A percentile compares a stretch with the other conserved stretches of the same genome.
Conservation (phyloP, 1,140 invertebrate species). For the Drosophila santomea region DNA sequence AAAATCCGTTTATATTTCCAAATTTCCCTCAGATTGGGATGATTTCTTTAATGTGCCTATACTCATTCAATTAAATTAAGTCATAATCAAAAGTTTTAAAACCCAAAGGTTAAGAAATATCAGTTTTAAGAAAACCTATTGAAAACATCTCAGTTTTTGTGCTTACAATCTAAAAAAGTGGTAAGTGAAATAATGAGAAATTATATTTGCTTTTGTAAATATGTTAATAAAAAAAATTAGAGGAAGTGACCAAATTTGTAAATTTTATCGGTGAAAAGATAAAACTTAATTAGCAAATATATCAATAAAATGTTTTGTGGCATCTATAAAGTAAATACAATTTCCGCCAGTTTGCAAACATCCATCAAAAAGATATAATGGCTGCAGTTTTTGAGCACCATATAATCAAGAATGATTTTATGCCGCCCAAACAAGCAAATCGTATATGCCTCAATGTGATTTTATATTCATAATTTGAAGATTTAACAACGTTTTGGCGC, state of each 20-base stretch:
- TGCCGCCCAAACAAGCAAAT: slow-evolving; percentile 14
- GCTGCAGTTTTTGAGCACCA: not conserved
- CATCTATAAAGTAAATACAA: too few species aligned
- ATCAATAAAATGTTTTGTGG: too few species aligned
- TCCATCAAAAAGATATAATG: not conserved
- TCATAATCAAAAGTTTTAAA: not conserved
- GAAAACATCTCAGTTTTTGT: not conserved
- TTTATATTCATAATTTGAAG: slow-evolving; percentile 42
- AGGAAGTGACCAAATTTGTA: too few species aligned
- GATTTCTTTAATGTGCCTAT: not conserved
- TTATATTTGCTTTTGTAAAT: not conserved
- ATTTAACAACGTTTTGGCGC: slow-evolving; percentile 21
- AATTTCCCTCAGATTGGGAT: slow-evolving; percentile 44
- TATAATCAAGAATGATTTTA: not conserved
- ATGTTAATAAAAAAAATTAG: too few species aligned
- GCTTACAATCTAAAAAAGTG: not conserved
- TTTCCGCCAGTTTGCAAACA: not conserved
- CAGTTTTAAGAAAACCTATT: not conserved
- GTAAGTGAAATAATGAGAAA: not conserved
- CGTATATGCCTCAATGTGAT: slow-evolving; percentile 8
- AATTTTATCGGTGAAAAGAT: too few species aligned
- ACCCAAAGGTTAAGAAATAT: not conserved
- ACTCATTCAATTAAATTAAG: too few species aligned
- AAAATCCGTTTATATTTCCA: slow-evolving; percentile 31
- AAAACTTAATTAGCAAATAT: too few species aligned